A percentile compares a stretch with the other conserved stretches of the same genome.
Conservation (phyloP, 2,797 vertebrate species). For the Kryptopterus vitreolus region DNA sequence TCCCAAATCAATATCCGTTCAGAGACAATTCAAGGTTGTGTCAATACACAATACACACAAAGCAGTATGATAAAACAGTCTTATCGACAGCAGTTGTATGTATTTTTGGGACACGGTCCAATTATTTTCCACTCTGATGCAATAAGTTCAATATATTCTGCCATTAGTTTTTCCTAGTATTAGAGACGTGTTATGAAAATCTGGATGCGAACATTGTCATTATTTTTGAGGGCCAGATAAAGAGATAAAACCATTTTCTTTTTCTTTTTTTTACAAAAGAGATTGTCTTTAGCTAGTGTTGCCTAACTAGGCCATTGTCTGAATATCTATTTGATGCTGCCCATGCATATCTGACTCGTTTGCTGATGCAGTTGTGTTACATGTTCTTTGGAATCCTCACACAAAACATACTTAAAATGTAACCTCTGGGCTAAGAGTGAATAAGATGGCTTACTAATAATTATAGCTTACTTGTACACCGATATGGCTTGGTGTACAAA, state of each 20-base stretch:
- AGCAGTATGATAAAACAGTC: background rate
- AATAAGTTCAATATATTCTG: background rate
- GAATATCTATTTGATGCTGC: background rate
- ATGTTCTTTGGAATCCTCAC: background rate
- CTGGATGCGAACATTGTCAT: background rate
- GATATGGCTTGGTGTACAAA: too few relatives aligned
- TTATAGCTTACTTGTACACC: too few relatives aligned
- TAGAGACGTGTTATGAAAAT: background rate
- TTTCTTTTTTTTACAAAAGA: background rate
- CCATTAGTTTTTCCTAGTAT: background rate
- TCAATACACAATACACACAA: background rate
- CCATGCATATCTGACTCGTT: background rate
- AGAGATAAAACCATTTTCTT: background rate
- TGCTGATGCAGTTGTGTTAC: background rate
- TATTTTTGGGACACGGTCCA: background rate
- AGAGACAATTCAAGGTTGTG: background rate
- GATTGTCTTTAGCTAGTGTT: background rate
- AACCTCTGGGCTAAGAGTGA: background rate
- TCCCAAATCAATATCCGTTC: background rate
- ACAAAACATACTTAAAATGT: background rate
- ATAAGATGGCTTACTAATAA: too few relatives aligned
- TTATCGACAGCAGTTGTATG: background rate
- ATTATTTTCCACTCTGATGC: background rate
- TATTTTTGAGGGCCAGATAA: background rate
- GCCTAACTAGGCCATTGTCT: background rate